Evolutionary conservation across 2,797 vertebrate species (phyloP), one percentile per base, ranked within the genome.

Genomic region (Oreochromis grahami): DNA sequence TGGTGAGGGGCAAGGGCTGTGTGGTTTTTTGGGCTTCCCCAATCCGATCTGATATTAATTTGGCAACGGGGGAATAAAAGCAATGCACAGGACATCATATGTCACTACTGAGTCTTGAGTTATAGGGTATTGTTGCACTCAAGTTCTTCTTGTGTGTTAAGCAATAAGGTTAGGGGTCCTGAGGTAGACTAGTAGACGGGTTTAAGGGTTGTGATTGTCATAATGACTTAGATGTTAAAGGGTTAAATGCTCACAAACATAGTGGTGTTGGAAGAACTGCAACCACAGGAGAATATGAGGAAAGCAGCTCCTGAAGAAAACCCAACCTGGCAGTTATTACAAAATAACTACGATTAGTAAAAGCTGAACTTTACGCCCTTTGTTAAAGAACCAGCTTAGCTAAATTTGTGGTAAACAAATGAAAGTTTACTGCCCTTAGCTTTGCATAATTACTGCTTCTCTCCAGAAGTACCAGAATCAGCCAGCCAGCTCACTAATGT

Each of bases 111-210:
- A 17, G 32, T 10, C 58, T 63, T 36, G 6, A 63, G 58, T 36
- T n/a, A 12, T 36, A 36, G 17, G 43, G 17, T 63, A 63, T 63
- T n/a, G 17, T 36, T 63, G 58, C 32, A 36, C 4, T 63, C 8
- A 63, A 36, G 32, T n/a, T 63, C 58, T 63, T 63, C 17, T 63
- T 13, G 58, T 13, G 58, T 63, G 58, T 36, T 63, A 36, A 63
- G 0, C 6, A 63, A n/a, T 6, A 38, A 21, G 60, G 60, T 6
- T 65, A 21, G 60, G 60, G 36, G 63, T 68, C 2, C 36, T 4
- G 63, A 68, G 0, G n/a, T 21, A 41, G 63, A 7, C n/a, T n/a
- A 14, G 3, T 14, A 68, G 12, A 41, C 0, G 1, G 63, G 63
- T 43, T 68, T 41, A 41, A 21, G 19, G 58, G 17, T 63, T 36